These are phyloP conservation scores for Dasysyrphus tricinctus DNA, from an alignment of 2,888 invertebrate genomes.

Conservation along the genomic window DNA sequence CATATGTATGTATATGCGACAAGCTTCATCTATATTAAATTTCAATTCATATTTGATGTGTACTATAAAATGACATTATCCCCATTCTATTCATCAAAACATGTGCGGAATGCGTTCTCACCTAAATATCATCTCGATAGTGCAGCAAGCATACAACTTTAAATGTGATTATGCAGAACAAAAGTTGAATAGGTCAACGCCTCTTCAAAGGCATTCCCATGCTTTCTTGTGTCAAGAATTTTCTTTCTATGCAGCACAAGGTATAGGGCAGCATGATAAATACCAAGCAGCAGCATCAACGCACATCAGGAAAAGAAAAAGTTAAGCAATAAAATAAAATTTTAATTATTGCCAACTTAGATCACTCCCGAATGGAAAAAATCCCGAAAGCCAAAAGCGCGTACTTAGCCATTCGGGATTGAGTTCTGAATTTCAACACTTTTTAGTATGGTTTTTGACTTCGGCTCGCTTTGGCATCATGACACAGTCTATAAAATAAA, in stretches of 20 bases:
- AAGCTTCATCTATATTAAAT: too few species aligned
- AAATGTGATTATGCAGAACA: slow-evolving; percentile 43
- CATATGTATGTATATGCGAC: too few species aligned
- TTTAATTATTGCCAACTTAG: not conserved
- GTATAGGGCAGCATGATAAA: slow-evolving; percentile 27
- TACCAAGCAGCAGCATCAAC: not conserved
- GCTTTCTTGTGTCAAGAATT: slow-evolving; percentile 10
- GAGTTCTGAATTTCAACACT: too few species aligned
- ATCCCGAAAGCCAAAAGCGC: too few species aligned
- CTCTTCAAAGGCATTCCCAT: slow-evolving; percentile 62
- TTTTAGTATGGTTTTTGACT: too few species aligned
- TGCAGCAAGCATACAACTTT: slow-evolving; percentile 15
- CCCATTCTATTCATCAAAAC: not conserved
- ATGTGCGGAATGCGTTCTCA: slow-evolving; percentile 52
- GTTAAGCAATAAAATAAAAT: not conserved
- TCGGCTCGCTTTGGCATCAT: too few species aligned
- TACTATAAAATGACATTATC: slow-evolving; percentile 7
- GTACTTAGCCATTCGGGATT: too few species aligned
- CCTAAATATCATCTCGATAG: slow-evolving; percentile 57
- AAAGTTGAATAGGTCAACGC: slow-evolving; percentile 76
- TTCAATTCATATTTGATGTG: not conserved
- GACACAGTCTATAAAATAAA: too few species aligned
- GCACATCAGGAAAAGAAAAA: slow-evolving; percentile 32
- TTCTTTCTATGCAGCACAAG: slow-evolving; percentile 28
- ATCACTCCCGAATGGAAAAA: too few species aligned